Conservation (phyloP, 1,140 invertebrate species). For the Nomia melanderi region DNA sequence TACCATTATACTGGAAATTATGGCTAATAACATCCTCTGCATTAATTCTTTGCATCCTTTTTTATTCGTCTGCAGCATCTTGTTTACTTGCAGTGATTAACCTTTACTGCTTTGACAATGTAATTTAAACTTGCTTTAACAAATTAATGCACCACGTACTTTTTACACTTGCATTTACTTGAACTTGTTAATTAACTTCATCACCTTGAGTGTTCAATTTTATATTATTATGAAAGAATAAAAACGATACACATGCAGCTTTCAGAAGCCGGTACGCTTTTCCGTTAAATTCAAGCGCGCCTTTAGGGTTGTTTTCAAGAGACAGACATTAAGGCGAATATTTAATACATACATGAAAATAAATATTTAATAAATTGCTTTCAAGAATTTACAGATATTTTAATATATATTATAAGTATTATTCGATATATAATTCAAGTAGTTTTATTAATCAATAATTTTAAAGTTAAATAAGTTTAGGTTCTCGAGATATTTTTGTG, state of each 20-base stretch:
- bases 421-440: too few species aligned
- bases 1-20: slow-evolving; percentile 78
- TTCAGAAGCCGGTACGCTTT: slow-evolving; percentile 25
- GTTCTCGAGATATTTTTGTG: too few species aligned
- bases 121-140: neutral
- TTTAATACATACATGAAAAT: neutral
- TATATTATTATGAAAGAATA: neutral
- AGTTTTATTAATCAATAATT: too few species aligned
- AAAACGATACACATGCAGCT: neutral
- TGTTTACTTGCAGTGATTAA: slow-evolving; percentile 45
- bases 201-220: neutral
- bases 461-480: too few species aligned
- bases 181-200: neutral
- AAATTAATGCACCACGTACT: neutral
- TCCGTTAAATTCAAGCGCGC: slow-evolving; percentile 15
- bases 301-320: neutral
- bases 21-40: slow-evolving; percentile 78
- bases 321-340: neutral
- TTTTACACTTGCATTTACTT: neutral
- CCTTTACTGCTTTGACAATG: slow-evolving; percentile 6
- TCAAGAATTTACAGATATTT: too few species aligned
- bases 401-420: too few species aligned
- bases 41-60: slow-evolving; percentile 77
- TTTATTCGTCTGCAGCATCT: slow-evolving; percentile 51
- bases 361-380: too few species aligned